Conservation (phyloP, 2,888 invertebrate genomes). For the Pardosa pseudoannulata region DNA sequence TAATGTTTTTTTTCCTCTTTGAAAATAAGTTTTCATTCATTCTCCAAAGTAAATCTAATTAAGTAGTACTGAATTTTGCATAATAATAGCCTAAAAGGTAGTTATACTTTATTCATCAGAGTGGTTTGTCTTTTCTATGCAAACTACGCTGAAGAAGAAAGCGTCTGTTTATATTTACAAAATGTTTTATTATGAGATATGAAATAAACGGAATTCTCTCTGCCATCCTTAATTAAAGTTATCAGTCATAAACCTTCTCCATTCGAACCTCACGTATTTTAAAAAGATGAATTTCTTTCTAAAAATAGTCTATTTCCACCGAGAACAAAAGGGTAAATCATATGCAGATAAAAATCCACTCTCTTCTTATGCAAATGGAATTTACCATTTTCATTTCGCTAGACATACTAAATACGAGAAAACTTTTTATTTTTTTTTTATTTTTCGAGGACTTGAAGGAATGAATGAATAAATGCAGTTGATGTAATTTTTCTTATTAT, state of each 20-base stretch:
- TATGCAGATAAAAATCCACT: conserved; percentile 10
- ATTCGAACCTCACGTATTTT: background rate
- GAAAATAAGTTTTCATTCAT: too few relatives aligned
- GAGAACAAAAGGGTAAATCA: conserved; percentile 21
- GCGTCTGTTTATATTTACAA: too few relatives aligned
- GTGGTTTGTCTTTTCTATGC: too few relatives aligned
- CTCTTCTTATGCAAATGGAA: conserved; percentile 17
- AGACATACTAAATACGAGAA: background rate
- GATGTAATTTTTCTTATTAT: background rate
- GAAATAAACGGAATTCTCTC: too few relatives aligned
- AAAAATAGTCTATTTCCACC: background rate
- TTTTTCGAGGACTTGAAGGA: background rate
- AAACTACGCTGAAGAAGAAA: too few relatives aligned
- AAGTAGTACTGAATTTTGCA: too few relatives aligned
- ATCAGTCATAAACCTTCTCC: background rate
- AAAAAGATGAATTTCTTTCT: conserved; percentile 7
- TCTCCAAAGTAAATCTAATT: too few relatives aligned
- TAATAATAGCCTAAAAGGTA: too few relatives aligned
- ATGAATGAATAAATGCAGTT: conserved; percentile 6
- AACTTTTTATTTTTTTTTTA: too few relatives aligned
- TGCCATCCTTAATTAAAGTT: background rate
- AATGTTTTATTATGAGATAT: too few relatives aligned
- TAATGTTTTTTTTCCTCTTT: too few relatives aligned
- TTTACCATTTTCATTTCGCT: conserved; percentile 11
- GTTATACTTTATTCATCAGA: too few relatives aligned